Base-by-base conservation (phyloP, 2,888 invertebrate genomes). In the Stenichneumon culpator region DNA sequence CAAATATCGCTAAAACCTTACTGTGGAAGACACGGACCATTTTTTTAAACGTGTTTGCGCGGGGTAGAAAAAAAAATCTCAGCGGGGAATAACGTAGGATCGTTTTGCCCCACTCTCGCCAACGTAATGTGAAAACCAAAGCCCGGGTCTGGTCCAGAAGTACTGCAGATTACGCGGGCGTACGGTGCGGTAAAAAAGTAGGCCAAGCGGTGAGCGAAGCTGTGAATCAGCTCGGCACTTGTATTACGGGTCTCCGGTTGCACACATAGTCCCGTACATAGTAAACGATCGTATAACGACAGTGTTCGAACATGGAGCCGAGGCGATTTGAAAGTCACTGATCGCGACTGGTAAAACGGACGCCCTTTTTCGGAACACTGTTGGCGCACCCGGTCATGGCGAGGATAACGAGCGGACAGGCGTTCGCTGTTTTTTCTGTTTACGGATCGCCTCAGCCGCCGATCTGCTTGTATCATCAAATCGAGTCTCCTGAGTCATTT, bases 191-290 rank as follows among this genome's bases (percentile, higher is more conserved):
- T 7, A 57, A 57, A 52, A 57, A 57, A 57, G 57, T 57, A 57
- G 57, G 57, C 22, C 57, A 57, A 57, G 11, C 57, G 57, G 19
- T 4, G 4, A 57, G 57, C 57, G 57, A 25, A 22, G 57, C 25
- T 25, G 57, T 57, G 57, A 57, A 57, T 57, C 57, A 57, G 57
- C 44, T 57, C 25, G 25, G 57, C 57, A 57, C 57, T 57, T 57
- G 57, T 54, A 19, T 54, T 57, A 57, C 57, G 57, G 4, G 25
- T 57, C 14, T 57, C 25, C 11, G 25, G 22, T 6, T 25, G 25
- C 25, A 57, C 4, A 25, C 57, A 25, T 25, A 22, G 11, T 57
- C 6, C 57, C 22, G 57, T 57, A 57, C 25, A 57, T 14, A 57
- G 22, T 57, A 57, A 25, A 25, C 22, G 25, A 22, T 22, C 22